Base-by-base conservation (phyloP, 1,140 invertebrate species). In the Drosophila navojoa region DNA sequence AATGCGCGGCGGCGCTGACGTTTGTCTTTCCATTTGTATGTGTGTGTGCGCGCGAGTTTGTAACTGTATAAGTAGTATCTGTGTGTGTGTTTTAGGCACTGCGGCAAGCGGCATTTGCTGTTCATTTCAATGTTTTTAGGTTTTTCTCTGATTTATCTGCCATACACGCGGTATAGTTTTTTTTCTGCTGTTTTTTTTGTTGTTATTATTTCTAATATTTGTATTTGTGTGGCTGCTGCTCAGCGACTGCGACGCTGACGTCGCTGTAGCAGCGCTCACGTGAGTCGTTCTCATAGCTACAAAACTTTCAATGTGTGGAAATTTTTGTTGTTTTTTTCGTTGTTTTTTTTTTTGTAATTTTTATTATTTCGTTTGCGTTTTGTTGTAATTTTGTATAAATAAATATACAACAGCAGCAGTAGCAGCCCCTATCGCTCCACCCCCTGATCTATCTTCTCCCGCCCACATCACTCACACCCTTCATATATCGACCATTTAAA, bases 231-330 rank as follows among this genome's bases (percentile, higher is more conserved):
- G 25, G 35, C 44, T 40, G 53, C 25, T 16, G 44, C 58, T 52
- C 63, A 10, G 42, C 42, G 42, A 16, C 38, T 55, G 29, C 22
- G 29, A 53, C 71, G 53, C 11, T n/a, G 27, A 38, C 71, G 44
- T 54, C 71, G 49, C 59, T 38, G 68, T 40, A 71, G 81, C 84
- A 87, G 79, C 79, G 62, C 84, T 87, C 84, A 87, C 84, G 84
- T 87, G 84, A 87, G 84, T 82, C 53, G 64, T 54, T 86, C 79
- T 86, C 76, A 81, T 68, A 72, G 79, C 74, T 68, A 77, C n/a
- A 82, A 87, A 87, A 82, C 72, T 82, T 82, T 86, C 71, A 82
- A 86, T 86, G 82, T 86, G 79, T 86, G 82, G 82, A 87, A 86
- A 77, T 79, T 82, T 85, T 60, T 67, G 75, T 53, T 71, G 58